Evolutionary conservation across 2,797 vertebrate species (phyloP), one percentile per base, ranked within the genome.

Genomic region (Choloepus didactylus): DNA sequence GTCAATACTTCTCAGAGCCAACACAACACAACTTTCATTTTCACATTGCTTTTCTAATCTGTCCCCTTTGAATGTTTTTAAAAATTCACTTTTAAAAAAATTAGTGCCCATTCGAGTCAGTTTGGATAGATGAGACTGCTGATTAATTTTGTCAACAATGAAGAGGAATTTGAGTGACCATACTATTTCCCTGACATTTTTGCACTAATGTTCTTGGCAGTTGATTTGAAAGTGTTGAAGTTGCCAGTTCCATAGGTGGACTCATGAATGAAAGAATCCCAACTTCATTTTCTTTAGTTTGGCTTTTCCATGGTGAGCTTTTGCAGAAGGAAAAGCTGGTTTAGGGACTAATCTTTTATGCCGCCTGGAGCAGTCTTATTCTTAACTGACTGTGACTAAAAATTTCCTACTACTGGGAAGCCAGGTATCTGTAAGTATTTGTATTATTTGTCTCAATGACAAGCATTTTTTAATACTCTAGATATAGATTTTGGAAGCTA

Each of bases 401-500:
- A 56, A 79, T 75, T 96, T 98, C 95, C 96, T 86, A 87, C 69
- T 67, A 95, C 69, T 60, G 96, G 96, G 70, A 98, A 98, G 94
- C 97, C 95, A 89, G 97, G 94, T 95, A 97, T 95, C 49, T 25
- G 96, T 11, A 98, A 93, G 75, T 98, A 97, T 97, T 98, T 98
- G 96, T 97, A 90, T 66, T 96, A 83, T 98, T 95, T 88, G 98
- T 98, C 95, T 98, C 98, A 97, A 98, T 98, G 87, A 97, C 96
- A 69, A 98, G 96, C 97, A 98, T 98, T 97, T 44, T 97, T 98
- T 5, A 97, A 96, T 93, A 97, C 97, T 96, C 95, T 97, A 90
- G 96, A 98, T 91, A 97, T 97, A 91, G 96, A 96, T 97, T 98
- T 98, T 94, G 97, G 96, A 95, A 97, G 97, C 70, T 98, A 98